Evolutionary conservation across 2,113 vertebrate genomes (phyloP).

Genomic region (Seriola rivoliana): DNA sequence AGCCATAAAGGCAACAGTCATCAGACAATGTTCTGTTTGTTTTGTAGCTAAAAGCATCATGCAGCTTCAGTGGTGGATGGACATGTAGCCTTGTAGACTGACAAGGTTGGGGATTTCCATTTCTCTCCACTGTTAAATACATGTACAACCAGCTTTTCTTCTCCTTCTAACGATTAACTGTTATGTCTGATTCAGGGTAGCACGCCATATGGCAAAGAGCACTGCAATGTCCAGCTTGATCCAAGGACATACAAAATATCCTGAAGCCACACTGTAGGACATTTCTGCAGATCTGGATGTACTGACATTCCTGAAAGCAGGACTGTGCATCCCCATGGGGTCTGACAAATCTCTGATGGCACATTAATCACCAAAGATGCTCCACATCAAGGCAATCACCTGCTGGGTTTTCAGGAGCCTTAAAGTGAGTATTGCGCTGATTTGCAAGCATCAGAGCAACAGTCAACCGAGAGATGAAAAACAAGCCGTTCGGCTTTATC

Average conservation of each 20-base stretch:
- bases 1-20: neutral
- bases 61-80: neutral
- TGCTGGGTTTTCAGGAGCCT: neutral
- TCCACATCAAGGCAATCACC: conserved; percentile 5
- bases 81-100: neutral
- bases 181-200: neutral
- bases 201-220: neutral
- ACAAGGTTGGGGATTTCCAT: neutral
- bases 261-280: neutral
- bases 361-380: conserved; percentile 22
- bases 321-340: neutral
- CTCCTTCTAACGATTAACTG: neutral
- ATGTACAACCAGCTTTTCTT: neutral
- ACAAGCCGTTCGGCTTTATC: conserved; percentile 4
- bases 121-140: neutral
- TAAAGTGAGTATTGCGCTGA: neutral
- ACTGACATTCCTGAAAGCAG: neutral
- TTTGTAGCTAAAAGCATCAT: neutral
- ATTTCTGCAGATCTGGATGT: neutral
- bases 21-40: neutral
- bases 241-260: neutral
- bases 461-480: conserved; percentile 2
- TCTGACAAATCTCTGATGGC: conserved; percentile 4
- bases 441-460: conserved; percentile 1
- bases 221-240: neutral